Evolutionary conservation across 2,888 invertebrate species (phyloP), one percentile per base, ranked within the genome.

Genomic region (Caenorhabditis uteleia): DNA sequence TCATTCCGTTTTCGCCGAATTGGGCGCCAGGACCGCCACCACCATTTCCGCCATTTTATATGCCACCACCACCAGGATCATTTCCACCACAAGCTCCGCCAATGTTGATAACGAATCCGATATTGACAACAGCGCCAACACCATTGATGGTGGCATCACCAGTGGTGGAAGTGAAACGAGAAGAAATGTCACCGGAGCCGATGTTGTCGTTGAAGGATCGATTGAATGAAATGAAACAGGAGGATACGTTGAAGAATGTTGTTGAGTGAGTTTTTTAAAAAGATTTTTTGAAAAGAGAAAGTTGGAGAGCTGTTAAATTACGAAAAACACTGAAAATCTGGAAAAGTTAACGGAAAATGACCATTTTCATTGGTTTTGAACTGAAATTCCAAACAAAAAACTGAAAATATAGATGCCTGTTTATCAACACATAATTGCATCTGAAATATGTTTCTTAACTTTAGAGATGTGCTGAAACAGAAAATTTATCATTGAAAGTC

Each of bases 111-210:
- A 10, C 16, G 20, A 33, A 16, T 5, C 34, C 46, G 21, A 20
- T 7, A 34, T 18, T 26, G 26, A 42, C 20, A 39, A 38, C 45
- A 5, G 44, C 50, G 21, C 29, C 45, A 14, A 6, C 49, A 1
- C 26, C 39, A 10, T 43, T n/a, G n/a, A n/a, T 40, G 1, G 33
- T 6, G 2, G 21, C 16, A n/a, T 1, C 26, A 8, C 31, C 40
- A 7, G 2, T 20, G 12, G 20, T 27, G 2, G 26, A 16, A n/a
- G 20, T 12, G 16, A 33, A 26, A 25, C 23, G 43, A n/a, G 60
- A 54, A 31, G 33, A 34, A n/a, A 39, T n/a, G 5, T 34, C 60
- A 5, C 49, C 60, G 0, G 60, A 55, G 27, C 38, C 39, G 4
- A 7, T 12, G 5, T 36, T 23, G 14, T 49, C 49, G 7, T 31